These are phyloP conservation scores for Rhaphigaster nebulosa DNA, from an alignment of 2,888 invertebrate genomes.

Conservation along the genomic window DNA sequence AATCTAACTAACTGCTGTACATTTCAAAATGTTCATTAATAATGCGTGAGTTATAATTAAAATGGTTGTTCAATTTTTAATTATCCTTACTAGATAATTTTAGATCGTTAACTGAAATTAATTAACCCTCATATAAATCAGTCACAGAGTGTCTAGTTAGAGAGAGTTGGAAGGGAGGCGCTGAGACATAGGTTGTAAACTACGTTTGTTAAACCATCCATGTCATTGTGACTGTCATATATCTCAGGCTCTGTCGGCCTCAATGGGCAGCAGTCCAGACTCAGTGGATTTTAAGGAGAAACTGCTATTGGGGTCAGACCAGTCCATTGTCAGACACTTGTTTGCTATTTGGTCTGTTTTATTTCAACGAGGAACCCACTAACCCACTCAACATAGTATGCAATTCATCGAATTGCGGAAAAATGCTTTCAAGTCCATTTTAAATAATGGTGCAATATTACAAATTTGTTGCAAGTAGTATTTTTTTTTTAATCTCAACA, in stretches of 20 bases:
- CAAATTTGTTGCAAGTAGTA: too few relatives aligned
- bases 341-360: neutral
- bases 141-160: neutral
- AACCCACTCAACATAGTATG: neutral
- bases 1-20: too few relatives aligned
- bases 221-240: constrained; percentile 26
- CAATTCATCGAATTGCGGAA: neutral
- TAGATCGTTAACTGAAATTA: neutral
- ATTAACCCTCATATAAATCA: neutral
- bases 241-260: neutral
- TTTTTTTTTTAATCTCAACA: neutral
- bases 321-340: neutral
- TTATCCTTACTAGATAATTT: neutral
- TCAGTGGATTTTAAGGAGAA: neutral
- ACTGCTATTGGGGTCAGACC: neutral
- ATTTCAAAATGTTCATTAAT: neutral
- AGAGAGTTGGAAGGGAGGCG: neutral
- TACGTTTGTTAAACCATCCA: neutral
- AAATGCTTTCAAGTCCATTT: neutral
- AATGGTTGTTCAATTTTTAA: neutral
- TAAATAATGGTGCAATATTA: neutral
- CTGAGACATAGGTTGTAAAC: neutral
- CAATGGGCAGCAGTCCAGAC: constrained; percentile 17
- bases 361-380: neutral
- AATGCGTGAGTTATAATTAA: neutral